phyloP scores from a whole-genome alignment of 2,797 vertebrate genomes.

The Tenualosa ilisha region DNA sequence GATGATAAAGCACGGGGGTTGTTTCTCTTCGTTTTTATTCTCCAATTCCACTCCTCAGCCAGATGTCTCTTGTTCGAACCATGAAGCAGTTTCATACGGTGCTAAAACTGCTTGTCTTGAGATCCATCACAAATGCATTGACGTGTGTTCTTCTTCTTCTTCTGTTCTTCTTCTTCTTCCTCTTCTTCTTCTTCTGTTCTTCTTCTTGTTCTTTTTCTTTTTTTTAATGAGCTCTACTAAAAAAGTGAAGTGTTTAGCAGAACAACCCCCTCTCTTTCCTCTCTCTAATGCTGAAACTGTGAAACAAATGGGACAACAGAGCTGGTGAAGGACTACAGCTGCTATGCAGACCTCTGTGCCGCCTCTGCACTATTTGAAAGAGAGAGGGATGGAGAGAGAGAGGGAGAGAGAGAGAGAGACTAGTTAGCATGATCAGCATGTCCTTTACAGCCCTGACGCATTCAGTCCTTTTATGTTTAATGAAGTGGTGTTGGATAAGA shows the following conservation, averaged over 20 bases:
- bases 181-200: no score
- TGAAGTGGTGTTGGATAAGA: neutral
- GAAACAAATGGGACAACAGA: neutral
- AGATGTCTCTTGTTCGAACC: neutral
- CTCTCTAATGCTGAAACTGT: neutral
- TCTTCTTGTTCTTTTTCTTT: no score
- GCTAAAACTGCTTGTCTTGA: neutral
- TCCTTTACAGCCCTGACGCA: neutral
- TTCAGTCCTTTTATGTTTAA: slow-evolving; percentile 6
- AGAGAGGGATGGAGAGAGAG: neutral
- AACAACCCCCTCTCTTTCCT: neutral
- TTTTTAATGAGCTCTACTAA: no score
- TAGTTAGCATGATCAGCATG: neutral
- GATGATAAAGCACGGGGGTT: neutral
- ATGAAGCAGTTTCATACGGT: neutral
- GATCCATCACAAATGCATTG: neutral
- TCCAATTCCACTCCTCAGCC: neutral
- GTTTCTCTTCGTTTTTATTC: neutral
- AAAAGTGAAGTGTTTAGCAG: neutral
- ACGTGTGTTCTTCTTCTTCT: neutral
- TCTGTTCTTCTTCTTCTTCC: no score
- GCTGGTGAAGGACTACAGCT: neutral
- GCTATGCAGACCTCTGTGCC: neutral
- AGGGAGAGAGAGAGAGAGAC: neutral
- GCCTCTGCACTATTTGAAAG: neutral